Evolutionary conservation across 2,113 vertebrate genomes (phyloP).

Genomic region (Sceloporus undulatus): DNA sequence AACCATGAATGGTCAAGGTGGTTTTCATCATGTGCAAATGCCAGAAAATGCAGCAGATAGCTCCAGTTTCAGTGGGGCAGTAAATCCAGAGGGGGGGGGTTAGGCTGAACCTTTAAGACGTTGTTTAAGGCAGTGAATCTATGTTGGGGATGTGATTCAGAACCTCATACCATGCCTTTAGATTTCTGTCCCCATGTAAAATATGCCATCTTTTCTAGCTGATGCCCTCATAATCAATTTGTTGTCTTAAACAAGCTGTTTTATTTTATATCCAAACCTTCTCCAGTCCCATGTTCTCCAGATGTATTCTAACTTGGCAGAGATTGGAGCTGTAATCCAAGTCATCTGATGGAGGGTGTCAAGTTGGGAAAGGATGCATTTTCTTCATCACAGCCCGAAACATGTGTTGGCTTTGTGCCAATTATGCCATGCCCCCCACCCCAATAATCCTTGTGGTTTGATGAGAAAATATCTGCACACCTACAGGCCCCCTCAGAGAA

Average conservation of each 20-base stretch:
- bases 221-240: too few relatives aligned
- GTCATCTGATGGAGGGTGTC: background rate
- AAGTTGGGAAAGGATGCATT: background rate
- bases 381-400: background rate
- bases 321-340: background rate
- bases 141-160: too few relatives aligned
- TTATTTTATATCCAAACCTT: too few relatives aligned
- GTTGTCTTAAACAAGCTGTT: too few relatives aligned
- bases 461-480: background rate
- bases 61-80: too few relatives aligned
- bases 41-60: background rate
- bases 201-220: too few relatives aligned
- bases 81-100: too few relatives aligned
- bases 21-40: background rate
- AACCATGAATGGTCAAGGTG: rapidly evolving
- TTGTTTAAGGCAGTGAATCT: too few relatives aligned
- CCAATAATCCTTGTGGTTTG: background rate
- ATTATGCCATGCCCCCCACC: background rate
- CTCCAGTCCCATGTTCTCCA: too few relatives aligned
- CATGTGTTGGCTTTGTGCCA: background rate
- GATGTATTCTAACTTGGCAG: background rate
- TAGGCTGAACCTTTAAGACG: too few relatives aligned
- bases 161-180: too few relatives aligned
- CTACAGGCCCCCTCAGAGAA: background rate
- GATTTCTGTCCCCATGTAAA: too few relatives aligned